Percentiles rank a stretch among this genome's conserved stretches.
Evolutionary conservation across 2,797 vertebrate species (phyloP).

Genomic region (Catamblyrhynchus diadema): DNA sequence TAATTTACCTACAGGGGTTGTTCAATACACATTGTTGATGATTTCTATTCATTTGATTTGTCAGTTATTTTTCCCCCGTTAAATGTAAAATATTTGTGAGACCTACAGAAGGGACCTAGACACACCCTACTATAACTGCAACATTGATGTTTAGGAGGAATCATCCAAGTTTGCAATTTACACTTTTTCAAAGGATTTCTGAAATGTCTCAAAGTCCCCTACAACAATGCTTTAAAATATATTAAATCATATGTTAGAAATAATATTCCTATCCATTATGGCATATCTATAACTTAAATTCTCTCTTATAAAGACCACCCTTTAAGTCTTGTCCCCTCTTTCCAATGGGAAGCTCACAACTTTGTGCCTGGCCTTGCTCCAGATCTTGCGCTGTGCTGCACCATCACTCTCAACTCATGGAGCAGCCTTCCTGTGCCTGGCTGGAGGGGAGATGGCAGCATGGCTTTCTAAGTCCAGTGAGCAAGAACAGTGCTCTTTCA

Average conservation of each 20-base stretch:
- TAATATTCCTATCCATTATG: not conserved
- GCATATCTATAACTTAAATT: not conserved
- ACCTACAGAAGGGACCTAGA: not conserved
- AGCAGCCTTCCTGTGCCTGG: not conserved
- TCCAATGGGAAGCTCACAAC: not conserved
- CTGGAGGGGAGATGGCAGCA: not conserved
- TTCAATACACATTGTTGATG: not conserved
- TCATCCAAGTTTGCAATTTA: not conserved
- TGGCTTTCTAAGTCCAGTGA: not conserved
- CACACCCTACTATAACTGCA: not conserved
- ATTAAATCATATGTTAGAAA: not conserved
- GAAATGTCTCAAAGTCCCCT: not conserved
- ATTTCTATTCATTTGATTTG: not conserved
- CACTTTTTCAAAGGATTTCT: not conserved
- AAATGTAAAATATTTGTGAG: not conserved
- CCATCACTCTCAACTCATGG: accelerated
- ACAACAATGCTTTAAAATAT: not conserved
- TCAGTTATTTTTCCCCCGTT: not conserved
- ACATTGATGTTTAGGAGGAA: not conserved
- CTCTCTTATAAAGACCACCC: not conserved
- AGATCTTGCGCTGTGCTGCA: not conserved
- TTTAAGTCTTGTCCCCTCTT: not conserved
- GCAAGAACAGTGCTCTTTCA: not conserved
- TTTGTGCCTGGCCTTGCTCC: not conserved
- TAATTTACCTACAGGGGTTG: not conserved